These are phyloP conservation scores for Coregonus ussuriensis DNA, from an alignment of 2,797 vertebrate genomes.

Conservation along the genomic window DNA sequence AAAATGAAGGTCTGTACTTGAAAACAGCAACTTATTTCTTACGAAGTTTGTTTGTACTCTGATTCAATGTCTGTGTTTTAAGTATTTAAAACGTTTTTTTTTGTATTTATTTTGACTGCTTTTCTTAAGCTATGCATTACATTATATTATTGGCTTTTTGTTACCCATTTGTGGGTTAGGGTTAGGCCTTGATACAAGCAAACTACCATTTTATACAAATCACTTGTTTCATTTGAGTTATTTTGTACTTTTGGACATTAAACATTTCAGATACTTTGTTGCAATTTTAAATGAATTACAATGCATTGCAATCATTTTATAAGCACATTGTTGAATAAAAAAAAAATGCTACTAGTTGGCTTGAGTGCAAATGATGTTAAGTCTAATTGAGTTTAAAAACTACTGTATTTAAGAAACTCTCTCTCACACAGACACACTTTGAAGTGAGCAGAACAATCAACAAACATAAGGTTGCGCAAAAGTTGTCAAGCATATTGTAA, in stretches of 20 bases:
- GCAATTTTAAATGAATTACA: neutral
- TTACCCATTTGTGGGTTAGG: too few species aligned
- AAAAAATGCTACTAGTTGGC: neutral
- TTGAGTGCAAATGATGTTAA: too few species aligned
- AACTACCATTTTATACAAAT: conserved; percentile 52
- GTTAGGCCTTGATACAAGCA: conserved; percentile 25
- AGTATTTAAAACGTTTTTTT: neutral
- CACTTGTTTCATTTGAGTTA: conserved; percentile 33
- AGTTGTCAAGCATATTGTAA: too few species aligned
- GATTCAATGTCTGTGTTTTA: conserved; percentile 2
- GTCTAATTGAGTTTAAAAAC: too few species aligned
- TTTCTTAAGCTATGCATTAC: conserved; percentile 49
- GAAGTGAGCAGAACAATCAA: too few species aligned
- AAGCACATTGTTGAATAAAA: conserved; percentile 6
- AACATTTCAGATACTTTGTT: neutral
- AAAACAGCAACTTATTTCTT: conserved; percentile 21
- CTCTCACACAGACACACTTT: too few species aligned
- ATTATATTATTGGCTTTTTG: neutral
- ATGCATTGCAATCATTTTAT: conserved; percentile 1
- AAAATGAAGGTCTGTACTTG: neutral
- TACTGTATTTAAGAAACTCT: too few species aligned
- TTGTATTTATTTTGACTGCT: conserved; percentile 55
- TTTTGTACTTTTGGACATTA: conserved; percentile 34
- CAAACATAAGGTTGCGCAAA: too few species aligned
- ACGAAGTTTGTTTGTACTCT: conserved; percentile 22